Evolutionary conservation across 2,888 invertebrate species (phyloP).

Genomic region (Brachylomia viminalis): DNA sequence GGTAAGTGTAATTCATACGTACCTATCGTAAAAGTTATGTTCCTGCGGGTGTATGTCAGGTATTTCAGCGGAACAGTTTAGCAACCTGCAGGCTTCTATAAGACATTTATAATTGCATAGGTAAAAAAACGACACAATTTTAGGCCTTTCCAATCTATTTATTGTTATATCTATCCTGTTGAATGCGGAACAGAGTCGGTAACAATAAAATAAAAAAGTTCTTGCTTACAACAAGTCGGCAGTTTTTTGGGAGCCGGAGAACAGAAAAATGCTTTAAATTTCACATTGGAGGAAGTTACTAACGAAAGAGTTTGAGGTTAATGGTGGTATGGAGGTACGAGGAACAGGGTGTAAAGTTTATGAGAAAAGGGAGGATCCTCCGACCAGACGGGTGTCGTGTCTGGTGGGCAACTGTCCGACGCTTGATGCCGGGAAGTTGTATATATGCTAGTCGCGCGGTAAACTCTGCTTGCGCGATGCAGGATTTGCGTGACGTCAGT

Average conservation of each 20-base stretch:
- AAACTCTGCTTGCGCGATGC: no score
- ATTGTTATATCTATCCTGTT: constrained; percentile 46
- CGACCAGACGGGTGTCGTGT: no score
- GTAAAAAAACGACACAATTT: no score
- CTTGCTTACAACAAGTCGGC: constrained; percentile 69
- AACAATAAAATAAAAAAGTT: constrained; percentile 69
- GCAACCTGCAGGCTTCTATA: neutral
- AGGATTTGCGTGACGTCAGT: no score
- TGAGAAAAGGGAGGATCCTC: no score
- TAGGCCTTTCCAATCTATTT: constrained; percentile 9
- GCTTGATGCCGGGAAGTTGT: no score
- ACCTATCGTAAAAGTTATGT: neutral
- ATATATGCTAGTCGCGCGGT: no score
- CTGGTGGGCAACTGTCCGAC: no score
- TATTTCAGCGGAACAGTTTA: neutral
- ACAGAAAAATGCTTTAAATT: constrained; percentile 85
- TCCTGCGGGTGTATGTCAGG: neutral
- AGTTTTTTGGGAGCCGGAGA: constrained; percentile 69
- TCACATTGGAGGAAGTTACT: constrained; percentile 80
- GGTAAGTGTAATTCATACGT: neutral
- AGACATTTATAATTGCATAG: neutral
- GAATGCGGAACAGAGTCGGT: constrained; percentile 67
- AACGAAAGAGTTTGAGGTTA: constrained; percentile 81
- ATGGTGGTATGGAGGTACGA: constrained; percentile 72
- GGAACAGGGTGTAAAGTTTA: no score